Conservation (phyloP, 2,888 invertebrate species). For the Margaritifera margaritifera region DNA sequence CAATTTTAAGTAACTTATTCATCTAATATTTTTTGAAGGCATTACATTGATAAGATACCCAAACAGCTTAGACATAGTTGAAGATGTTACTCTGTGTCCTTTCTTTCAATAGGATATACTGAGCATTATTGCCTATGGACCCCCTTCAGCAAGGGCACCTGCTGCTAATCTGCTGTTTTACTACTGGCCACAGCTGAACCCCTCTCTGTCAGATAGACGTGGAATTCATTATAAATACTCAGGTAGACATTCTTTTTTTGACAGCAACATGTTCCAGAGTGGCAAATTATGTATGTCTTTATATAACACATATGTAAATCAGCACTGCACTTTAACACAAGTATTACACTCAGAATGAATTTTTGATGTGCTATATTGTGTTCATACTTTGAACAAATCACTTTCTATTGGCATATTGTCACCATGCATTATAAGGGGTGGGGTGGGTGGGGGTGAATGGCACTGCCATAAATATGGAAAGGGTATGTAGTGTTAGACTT, state of each 20-base stretch:
- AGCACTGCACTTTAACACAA: neutral
- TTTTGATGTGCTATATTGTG: no score
- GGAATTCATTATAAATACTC: conserved; percentile 71
- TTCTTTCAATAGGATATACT: conserved; percentile 81
- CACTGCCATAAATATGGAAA: no score
- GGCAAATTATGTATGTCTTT: neutral
- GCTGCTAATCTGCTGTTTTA: conserved; percentile 97
- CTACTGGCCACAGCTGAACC: conserved; percentile 99
- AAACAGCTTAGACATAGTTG: neutral
- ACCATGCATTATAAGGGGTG: no score
- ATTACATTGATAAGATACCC: neutral
- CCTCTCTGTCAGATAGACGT: conserved; percentile 86
- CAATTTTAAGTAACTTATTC: neutral
- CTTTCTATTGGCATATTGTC: no score
- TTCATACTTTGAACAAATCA: no score
- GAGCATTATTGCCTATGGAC: conserved; percentile 97
- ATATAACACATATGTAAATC: neutral
- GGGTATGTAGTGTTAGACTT: no score
- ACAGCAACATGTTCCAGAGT: neutral
- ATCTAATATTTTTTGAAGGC: neutral
- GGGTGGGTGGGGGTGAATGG: no score
- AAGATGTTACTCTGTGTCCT: neutral
- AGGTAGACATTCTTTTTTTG: conserved; percentile 46
- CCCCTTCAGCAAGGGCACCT: conserved; percentile 92
- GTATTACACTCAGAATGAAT: neutral